Evolutionary conservation across 2,797 vertebrate species (phyloP).

Genomic region (Poeciliopsis infans): DNA sequence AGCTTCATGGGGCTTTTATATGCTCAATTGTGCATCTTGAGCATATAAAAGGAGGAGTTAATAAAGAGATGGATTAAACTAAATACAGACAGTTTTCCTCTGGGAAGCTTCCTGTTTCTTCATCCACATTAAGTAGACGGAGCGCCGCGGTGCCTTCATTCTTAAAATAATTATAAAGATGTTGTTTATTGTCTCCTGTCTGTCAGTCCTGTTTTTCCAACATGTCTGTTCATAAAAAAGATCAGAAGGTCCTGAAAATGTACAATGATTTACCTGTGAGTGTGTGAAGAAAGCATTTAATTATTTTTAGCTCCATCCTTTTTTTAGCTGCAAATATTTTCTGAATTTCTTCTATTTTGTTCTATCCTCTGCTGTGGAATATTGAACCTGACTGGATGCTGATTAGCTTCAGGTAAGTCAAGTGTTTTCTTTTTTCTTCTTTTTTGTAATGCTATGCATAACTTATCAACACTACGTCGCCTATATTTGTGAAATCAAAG

Average conservation of each 20-base stretch:
- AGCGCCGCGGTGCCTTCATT: conserved; percentile 29
- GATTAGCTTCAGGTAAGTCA: conserved; percentile 87
- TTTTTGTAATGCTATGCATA: neutral
- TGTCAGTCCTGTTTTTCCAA: conserved; percentile 19
- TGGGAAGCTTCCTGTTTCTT: conserved; percentile 37
- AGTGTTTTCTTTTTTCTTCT: neutral
- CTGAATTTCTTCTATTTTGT: conserved; percentile 15
- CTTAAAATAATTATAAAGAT: conserved; percentile 43
- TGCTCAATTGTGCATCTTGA: conserved; percentile 36
- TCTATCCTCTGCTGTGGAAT: conserved; percentile 13
- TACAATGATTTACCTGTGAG: conserved; percentile 21
- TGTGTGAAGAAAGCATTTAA: neutral
- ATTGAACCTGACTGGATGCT: conserved; percentile 40
- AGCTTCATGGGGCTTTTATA: conserved; percentile 29
- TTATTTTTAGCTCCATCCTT: conserved; percentile 9
- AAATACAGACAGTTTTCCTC: conserved; percentile 32
- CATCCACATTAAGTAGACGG: conserved; percentile 18
- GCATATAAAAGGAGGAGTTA: too few species aligned
- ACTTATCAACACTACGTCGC: neutral
- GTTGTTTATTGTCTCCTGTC: conserved; percentile 28
- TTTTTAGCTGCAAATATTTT: conserved; percentile 5
- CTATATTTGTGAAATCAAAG: neutral
- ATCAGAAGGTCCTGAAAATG: conserved; percentile 8
- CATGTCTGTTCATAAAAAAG: conserved; percentile 1
- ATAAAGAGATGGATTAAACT: too few species aligned